phyloP scores from a whole-genome alignment of 1,140 invertebrate genomes.

The Drosophila littoralis region DNA sequence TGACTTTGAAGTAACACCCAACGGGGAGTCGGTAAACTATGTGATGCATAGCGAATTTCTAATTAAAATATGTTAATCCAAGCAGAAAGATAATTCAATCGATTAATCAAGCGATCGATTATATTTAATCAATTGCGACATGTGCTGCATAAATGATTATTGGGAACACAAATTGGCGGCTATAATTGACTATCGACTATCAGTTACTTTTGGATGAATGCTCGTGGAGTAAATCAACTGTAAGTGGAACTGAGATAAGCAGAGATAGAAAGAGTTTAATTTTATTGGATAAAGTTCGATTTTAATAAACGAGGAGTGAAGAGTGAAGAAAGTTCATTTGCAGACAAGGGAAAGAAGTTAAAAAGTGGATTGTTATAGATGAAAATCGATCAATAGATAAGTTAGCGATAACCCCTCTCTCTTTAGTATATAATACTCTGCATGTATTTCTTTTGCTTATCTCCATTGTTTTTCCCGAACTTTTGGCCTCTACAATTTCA shows the following conservation, averaged over 20 bases:
- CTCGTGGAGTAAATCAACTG: no score
- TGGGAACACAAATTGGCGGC: constrained; percentile 7
- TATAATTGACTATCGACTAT: constrained; percentile 15
- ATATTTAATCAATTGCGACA: constrained; percentile 16
- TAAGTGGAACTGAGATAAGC: no score
- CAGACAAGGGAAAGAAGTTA: no score
- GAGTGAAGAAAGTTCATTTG: no score
- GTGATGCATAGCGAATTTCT: constrained; percentile 20
- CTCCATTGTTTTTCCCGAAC: not conserved
- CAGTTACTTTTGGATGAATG: not conserved
- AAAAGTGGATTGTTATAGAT: no score
- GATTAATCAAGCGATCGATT: constrained; percentile 42
- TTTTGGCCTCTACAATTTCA: not conserved
- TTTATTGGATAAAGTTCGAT: no score
- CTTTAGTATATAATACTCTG: no score
- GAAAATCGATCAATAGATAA: no score
- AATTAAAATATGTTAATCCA: constrained; percentile 52
- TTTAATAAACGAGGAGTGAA: no score
- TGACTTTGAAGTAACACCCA: constrained; percentile 42
- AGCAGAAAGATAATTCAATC: constrained; percentile 29
- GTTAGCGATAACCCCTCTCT: no score
- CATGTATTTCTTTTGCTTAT: no score
- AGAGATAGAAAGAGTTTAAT: no score
- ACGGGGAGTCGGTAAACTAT: constrained; percentile 4
- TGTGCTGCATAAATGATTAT: not conserved